phyloP scores from a whole-genome alignment of 2,888 invertebrate genomes.

The Hirtodrosophila confusa region DNA sequence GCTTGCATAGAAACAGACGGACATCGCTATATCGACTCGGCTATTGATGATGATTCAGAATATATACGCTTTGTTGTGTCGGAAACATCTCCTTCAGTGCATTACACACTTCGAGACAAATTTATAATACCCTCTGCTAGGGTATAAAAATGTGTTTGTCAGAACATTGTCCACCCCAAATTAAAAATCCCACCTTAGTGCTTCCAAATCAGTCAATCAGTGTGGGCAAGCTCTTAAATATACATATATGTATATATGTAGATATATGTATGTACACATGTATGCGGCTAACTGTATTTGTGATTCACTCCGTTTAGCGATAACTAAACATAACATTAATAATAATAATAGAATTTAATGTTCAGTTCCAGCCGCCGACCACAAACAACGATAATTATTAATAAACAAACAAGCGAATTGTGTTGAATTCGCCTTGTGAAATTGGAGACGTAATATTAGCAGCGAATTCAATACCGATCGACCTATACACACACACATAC shows the following conservation, averaged over 20 bases:
- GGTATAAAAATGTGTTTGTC: no score
- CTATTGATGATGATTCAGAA: no score
- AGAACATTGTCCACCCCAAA: no score
- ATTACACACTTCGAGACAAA: no score
- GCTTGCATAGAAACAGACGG: no score
- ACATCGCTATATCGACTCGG: no score
- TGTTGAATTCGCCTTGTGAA: slow-evolving; percentile 32
- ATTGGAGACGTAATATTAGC: slow-evolving; percentile 26
- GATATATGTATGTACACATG: neutral
- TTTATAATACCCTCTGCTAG: no score
- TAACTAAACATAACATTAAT: slow-evolving; percentile 29
- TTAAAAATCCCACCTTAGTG: no score
- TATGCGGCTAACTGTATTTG: no score
- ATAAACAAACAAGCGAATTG: slow-evolving; percentile 15
- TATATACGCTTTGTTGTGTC: no score
- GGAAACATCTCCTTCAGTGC: no score
- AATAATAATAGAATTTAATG: slow-evolving; percentile 26
- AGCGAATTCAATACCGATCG: slow-evolving; percentile 7
- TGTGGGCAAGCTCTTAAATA: neutral
- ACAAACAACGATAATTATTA: slow-evolving; percentile 1
- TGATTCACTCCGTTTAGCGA: slow-evolving; percentile 26
- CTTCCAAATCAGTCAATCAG: no score
- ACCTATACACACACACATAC: slow-evolving; percentile 10
- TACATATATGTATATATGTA: neutral
- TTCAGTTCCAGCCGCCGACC: slow-evolving; percentile 38